A percentile compares a stretch with the other conserved stretches of the same genome.
These are phyloP conservation scores for Cinara cedri DNA, from an alignment of 2,888 invertebrate genomes.

Conservation along the genomic window DNA sequence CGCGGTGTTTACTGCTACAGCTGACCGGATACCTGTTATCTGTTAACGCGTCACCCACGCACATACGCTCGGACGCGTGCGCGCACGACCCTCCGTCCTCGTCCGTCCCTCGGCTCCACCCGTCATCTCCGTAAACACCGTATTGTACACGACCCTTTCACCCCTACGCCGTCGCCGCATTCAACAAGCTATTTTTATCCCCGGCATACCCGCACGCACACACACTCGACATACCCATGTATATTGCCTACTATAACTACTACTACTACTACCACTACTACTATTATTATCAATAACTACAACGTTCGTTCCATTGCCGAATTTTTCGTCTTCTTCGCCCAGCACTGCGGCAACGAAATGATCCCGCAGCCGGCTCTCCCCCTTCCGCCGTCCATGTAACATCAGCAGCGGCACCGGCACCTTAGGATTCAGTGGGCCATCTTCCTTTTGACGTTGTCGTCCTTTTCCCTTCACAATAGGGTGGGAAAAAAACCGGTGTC, in stretches of 20 bases:
- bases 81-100: background rate
- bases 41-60: background rate
- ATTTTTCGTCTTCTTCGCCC: slow-evolving; percentile 1
- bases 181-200: slow-evolving; percentile 56
- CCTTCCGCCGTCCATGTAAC: background rate
- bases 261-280: background rate
- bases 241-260: slow-evolving; percentile 3
- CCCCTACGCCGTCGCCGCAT: slow-evolving; percentile 2
- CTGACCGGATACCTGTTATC: slow-evolving; percentile 23
- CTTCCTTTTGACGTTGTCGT: too few relatives aligned
- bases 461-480: background rate
- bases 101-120: background rate
- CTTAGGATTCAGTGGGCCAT: background rate
- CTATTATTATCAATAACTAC: background rate
- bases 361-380: slow-evolving; percentile 1
- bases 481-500: background rate
- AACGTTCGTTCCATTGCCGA: background rate
- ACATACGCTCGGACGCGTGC: background rate
- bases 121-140: too few relatives aligned
- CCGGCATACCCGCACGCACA: slow-evolving; percentile 8
- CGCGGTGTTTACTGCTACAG: background rate
- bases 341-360: background rate
- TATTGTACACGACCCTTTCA: slow-evolving; percentile 8
- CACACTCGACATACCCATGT: background rate
- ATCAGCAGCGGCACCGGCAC: background rate